phyloP scores from a whole-genome alignment of 2,888 invertebrate species.

The Folsomia candida region DNA sequence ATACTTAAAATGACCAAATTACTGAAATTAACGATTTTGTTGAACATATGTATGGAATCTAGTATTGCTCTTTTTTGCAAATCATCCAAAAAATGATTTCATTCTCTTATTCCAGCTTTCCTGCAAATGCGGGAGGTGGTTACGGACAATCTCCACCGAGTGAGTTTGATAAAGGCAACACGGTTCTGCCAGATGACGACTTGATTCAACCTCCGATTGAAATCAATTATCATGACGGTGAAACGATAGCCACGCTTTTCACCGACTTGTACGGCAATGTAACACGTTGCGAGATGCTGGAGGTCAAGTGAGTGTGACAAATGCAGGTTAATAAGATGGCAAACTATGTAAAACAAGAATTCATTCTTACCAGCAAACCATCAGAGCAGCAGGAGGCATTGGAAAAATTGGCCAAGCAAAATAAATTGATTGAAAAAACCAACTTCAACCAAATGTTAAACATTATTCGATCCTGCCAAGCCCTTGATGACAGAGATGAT shows the following conservation, averaged over 20 bases:
- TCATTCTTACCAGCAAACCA: slow-evolving; percentile 62
- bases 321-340: too few species aligned
- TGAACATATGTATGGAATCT: too few species aligned
- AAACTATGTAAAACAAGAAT: too few species aligned
- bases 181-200: background rate
- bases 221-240: slow-evolving; percentile 72
- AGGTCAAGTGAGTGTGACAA: slow-evolving; percentile 73
- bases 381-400: slow-evolving; percentile 65
- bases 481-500: slow-evolving; percentile 31
- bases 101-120: too few species aligned
- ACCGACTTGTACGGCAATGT: slow-evolving; percentile 44
- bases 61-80: too few species aligned
- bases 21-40: too few species aligned
- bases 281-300: slow-evolving; percentile 70
- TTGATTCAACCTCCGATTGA: slow-evolving; percentile 22
- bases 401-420: slow-evolving; percentile 37
- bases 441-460: slow-evolving; percentile 47
- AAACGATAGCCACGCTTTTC: slow-evolving; percentile 75
- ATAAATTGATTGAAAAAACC: slow-evolving; percentile 45
- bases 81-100: too few species aligned
- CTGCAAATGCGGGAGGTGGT: background rate
- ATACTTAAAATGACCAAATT: too few species aligned
- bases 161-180: background rate
- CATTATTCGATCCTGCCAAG: slow-evolving; percentile 48
- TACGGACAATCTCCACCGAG: background rate